These are phyloP conservation scores for Petrocephalus zakoni DNA, from an alignment of 2,113 vertebrate genomes.

Conservation along the genomic window DNA sequence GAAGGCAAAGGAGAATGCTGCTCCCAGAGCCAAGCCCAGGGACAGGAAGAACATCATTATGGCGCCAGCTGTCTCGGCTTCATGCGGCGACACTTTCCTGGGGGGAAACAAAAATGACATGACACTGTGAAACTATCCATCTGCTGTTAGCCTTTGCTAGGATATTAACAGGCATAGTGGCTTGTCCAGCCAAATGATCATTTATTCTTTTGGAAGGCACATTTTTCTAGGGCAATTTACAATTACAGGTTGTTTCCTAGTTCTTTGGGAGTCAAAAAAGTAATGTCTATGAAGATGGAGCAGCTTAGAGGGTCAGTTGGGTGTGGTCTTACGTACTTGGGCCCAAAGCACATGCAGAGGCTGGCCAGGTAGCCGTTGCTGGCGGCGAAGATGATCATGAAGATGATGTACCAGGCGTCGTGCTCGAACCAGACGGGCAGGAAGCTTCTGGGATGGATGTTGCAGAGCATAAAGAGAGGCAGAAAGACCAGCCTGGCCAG, in stretches of 20 bases:
- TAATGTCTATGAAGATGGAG: neutral
- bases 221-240: neutral
- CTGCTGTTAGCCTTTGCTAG: neutral
- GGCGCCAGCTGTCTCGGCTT: slow-evolving; percentile 89
- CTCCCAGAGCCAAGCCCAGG: slow-evolving; percentile 85
- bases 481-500: slow-evolving; percentile 72
- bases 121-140: neutral
- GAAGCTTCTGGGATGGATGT: slow-evolving; percentile 62
- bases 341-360: slow-evolving; percentile 97
- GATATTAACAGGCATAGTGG: neutral
- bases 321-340: slow-evolving; percentile 71
- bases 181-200: neutral
- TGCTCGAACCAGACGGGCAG: slow-evolving; percentile 68
- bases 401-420: slow-evolving; percentile 84
- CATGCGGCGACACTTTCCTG: slow-evolving; percentile 80
- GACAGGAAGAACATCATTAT: slow-evolving; percentile 94
- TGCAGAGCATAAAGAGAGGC: slow-evolving; percentile 90
- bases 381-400: slow-evolving; percentile 87
- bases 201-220: neutral
- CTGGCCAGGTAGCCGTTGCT: slow-evolving; percentile 96
- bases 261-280: neutral
- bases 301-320: neutral
- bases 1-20: slow-evolving; percentile 74
- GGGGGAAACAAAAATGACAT: slow-evolving; percentile 25
- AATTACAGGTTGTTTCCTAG: neutral